These are phyloP conservation scores for Martes martes DNA, from an alignment of 2,113 vertebrate species.

Conservation along the genomic window DNA sequence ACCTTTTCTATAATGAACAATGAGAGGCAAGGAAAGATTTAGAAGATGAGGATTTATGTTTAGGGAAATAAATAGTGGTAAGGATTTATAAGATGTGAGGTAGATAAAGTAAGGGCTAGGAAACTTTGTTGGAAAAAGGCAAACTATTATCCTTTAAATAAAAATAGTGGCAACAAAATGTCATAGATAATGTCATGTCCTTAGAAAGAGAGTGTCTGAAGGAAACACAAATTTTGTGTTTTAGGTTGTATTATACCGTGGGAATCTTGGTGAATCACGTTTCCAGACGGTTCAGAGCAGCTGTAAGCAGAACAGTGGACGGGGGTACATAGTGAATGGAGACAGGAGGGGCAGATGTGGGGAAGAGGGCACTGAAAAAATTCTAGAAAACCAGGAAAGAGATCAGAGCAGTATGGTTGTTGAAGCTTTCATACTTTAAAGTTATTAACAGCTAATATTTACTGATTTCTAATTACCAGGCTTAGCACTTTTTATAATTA, in stretches of 20 bases:
- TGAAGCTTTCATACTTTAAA: background rate
- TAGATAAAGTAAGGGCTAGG: background rate
- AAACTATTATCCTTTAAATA: background rate
- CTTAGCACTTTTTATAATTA: background rate
- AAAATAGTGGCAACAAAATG: background rate
- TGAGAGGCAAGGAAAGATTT: background rate
- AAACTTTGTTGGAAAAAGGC: background rate
- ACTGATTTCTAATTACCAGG: background rate
- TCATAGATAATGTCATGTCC: background rate
- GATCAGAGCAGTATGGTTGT: background rate
- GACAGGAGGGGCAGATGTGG: background rate
- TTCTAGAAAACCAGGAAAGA: background rate
- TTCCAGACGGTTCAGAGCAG: background rate
- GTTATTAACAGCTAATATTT: background rate
- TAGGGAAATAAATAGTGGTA: background rate
- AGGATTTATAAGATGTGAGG: background rate
- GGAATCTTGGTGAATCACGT: background rate
- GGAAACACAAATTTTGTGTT: background rate
- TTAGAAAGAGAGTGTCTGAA: background rate
- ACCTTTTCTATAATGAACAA: background rate
- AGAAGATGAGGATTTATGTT: background rate
- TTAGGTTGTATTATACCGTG: background rate
- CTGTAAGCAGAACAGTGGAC: background rate
- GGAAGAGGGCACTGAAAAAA: too few relatives aligned
- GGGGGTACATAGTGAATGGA: rapidly evolving